Conservation (phyloP, 2,113 vertebrate genomes). For the Erythrolamprus reginae region DNA sequence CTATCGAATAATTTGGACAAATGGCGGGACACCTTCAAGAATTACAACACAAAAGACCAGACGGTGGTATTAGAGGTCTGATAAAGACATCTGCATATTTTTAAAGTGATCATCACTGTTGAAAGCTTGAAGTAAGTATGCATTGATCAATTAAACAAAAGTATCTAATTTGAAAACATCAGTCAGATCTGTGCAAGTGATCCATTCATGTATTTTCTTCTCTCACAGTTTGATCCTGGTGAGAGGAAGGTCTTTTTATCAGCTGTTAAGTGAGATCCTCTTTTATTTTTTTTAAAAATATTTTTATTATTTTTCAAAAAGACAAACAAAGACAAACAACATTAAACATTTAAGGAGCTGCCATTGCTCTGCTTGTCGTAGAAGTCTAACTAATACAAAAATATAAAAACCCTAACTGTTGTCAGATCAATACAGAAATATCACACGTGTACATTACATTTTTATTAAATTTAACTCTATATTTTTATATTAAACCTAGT, state of each 20-base stretch:
- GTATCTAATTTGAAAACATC: background rate
- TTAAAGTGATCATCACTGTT: background rate
- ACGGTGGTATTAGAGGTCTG: background rate
- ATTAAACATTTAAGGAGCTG: too few relatives aligned
- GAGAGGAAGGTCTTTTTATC: background rate
- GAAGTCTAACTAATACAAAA: too few relatives aligned
- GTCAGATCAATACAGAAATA: too few relatives aligned
- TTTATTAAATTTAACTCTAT: too few relatives aligned
- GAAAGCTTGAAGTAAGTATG: background rate
- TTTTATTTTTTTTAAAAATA: background rate
- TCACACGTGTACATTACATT: too few relatives aligned
- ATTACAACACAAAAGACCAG: background rate
- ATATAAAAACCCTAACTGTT: too few relatives aligned
- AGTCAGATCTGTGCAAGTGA: background rate
- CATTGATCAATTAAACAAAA: background rate
- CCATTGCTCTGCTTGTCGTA: too few relatives aligned
- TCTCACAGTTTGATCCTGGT: background rate
- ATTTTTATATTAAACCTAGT: too few relatives aligned
- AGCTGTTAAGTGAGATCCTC: background rate
- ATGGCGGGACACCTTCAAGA: slow-evolving; percentile 66
- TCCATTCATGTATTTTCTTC: background rate
- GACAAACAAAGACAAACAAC: too few relatives aligned
- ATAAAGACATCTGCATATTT: background rate
- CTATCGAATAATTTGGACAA: slow-evolving; percentile 71
- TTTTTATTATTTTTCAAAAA: too few relatives aligned